Evolutionary conservation across 1,140 invertebrate genomes (phyloP), one percentile per base, ranked within the genome.

Genomic region (Conus ventricosus): DNA sequence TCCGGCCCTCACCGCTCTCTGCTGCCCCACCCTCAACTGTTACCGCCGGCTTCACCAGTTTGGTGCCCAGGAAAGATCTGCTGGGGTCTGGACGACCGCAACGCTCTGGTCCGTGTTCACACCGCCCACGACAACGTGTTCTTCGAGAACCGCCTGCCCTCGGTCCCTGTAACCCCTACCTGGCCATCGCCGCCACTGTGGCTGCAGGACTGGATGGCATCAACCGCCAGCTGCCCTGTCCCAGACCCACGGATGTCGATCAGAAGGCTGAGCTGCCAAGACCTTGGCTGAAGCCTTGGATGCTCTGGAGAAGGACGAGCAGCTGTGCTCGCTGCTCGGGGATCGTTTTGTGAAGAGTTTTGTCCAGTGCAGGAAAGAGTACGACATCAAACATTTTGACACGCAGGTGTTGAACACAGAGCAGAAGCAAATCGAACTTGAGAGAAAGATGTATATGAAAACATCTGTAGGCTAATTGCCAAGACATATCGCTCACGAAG

Each of bases 61-160:
- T 10, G 27, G 88, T 57, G 80, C 13, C 90, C 90, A 20, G 83
- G 86, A 8, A 71, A n/a, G 54, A 80, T 75, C 82, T 88, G 81
- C 55, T 92, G 91, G 91, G 89, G 84, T 54, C 83, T 90, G 86
- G 90, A 90, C 25, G 75, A 88, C 87, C 76, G 90, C 10, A 17
- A 20, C 17, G 53, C 76, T 13, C 55, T 67, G 27, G 54, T 81
- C 23, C 88, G 90, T 10, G 51, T 85, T 5, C 89, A 87, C 54
- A 27, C 55, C 25, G 88, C 82, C 13, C 20, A 54, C 2, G 39
- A 88, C 54, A 71, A 88, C 57, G 85, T 87, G 17, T 89, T 81
- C 80, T 53, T 89, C 4, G 85, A 89, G 80, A 87, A 87, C 80
- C 84, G 88, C 53, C 71, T 89, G 17, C 84, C 85, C 25, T 86